phyloP scores from a whole-genome alignment of 2,888 invertebrate species.

The Nemotelus nigrinus region DNA sequence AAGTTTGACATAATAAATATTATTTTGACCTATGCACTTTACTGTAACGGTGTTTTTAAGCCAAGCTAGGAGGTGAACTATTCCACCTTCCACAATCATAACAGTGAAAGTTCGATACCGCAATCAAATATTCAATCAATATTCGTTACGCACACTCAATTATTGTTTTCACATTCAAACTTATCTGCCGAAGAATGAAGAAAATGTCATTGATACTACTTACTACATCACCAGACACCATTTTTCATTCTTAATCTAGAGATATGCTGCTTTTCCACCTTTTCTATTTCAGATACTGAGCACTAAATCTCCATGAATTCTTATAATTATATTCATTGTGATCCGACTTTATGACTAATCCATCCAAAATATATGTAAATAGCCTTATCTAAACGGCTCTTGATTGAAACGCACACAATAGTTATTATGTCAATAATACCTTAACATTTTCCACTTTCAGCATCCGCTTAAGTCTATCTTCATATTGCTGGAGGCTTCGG shows the following conservation, averaged over 20 bases:
- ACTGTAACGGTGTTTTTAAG: too few relatives aligned
- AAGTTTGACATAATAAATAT: too few relatives aligned
- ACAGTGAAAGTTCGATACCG: too few relatives aligned
- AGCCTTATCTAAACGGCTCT: conserved; percentile 34
- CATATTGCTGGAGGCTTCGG: conserved; percentile 3
- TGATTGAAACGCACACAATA: conserved; percentile 26
- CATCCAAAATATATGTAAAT: conserved; percentile 28
- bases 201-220: conserved; percentile 16
- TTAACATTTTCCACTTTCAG: conserved; percentile 1
- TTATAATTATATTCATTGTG: conserved; percentile 15
- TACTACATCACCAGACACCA: background rate
- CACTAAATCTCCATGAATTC: background rate
- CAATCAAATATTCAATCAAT: too few relatives aligned
- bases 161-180: background rate
- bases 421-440: conserved; percentile 16
- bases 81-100: too few relatives aligned
- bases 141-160: too few relatives aligned
- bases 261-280: background rate
- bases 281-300: background rate
- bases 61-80: too few relatives aligned
- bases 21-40: too few relatives aligned
- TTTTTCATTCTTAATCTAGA: background rate
- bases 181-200: conserved; percentile 12
- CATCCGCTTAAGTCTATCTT: conserved; percentile 1
- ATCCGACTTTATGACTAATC: conserved; percentile 30